These are phyloP conservation scores for Diachasma alloeum DNA, from an alignment of 1,140 invertebrate species.

Conservation along the genomic window DNA sequence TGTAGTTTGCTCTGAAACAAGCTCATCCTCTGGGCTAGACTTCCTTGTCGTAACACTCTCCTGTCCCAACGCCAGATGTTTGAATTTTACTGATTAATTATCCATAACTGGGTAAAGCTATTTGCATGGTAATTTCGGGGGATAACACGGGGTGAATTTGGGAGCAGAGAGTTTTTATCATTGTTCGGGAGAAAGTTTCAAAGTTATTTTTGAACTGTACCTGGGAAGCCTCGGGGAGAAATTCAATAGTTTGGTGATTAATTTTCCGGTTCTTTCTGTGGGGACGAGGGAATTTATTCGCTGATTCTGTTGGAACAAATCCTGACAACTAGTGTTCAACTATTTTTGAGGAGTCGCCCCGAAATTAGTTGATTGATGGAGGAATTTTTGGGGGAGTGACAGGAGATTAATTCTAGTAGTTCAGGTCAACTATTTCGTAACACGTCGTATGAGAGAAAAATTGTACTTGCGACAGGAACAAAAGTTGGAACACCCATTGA, in stretches of 20 bases:
- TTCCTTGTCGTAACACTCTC: not conserved
- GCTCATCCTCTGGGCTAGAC: not conserved
- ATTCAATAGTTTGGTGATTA: not conserved
- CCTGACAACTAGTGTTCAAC: too few species aligned
- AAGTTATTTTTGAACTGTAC: not conserved
- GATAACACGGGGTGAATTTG: not conserved
- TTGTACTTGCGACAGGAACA: too few species aligned
- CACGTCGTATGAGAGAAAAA: too few species aligned
- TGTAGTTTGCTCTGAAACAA: not conserved
- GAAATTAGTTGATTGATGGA: too few species aligned
- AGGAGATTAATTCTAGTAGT: too few species aligned
- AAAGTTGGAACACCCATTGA: too few species aligned
- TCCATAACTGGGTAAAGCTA: not conserved
- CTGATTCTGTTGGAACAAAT: too few species aligned
- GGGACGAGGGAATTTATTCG: too few species aligned
- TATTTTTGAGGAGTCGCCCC: too few species aligned
- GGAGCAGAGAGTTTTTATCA: not conserved
- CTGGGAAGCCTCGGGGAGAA: not conserved
- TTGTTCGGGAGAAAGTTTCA: not conserved
- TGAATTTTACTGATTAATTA: not conserved
- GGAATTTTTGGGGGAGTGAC: too few species aligned
- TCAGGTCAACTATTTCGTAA: too few species aligned
- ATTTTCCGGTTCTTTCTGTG: not conserved
- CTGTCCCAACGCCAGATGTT: not conserved
- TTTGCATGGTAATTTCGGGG: constrained; percentile 1